Conservation (phyloP, 2,888 invertebrate species). For the Megalurothrips usitatus region DNA sequence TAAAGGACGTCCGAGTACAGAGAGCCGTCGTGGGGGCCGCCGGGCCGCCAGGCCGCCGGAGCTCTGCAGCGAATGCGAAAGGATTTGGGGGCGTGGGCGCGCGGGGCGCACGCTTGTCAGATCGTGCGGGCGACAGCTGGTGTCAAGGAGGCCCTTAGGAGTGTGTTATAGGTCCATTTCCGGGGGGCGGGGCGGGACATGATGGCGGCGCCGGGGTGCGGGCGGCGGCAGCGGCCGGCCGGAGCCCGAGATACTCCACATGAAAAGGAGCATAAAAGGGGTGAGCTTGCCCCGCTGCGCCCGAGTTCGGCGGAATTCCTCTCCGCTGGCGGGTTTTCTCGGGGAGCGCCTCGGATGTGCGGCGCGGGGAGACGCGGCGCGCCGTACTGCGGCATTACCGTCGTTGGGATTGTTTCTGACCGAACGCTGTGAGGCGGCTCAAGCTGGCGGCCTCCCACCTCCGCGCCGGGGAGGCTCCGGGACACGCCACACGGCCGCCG, state of each 20-base stretch:
- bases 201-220: neutral
- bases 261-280: constrained; percentile 3
- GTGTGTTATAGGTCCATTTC: constrained; percentile 22
- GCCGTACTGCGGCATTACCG: too few species aligned
- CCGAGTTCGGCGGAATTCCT: too few species aligned
- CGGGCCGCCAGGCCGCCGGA: neutral
- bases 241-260: neutral
- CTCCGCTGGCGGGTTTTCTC: too few species aligned
- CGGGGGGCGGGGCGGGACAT: neutral
- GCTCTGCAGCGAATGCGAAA: neutral
- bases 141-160: constrained; percentile 8
- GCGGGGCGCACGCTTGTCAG: neutral
- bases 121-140: neutral
- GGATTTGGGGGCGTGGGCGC: neutral
- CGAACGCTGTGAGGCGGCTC: too few species aligned
- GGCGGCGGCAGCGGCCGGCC: neutral
- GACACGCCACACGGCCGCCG: too few species aligned
- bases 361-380: too few species aligned
- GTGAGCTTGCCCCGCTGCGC: neutral
- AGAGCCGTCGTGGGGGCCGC: too few species aligned
- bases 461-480: too few species aligned
- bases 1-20: neutral
- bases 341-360: too few species aligned
- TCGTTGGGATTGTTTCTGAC: too few species aligned
- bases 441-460: too few species aligned